Evolutionary conservation across 2,888 invertebrate species (phyloP), one percentile per base, ranked within the genome.

Genomic region (Argyresthia goedartella): DNA sequence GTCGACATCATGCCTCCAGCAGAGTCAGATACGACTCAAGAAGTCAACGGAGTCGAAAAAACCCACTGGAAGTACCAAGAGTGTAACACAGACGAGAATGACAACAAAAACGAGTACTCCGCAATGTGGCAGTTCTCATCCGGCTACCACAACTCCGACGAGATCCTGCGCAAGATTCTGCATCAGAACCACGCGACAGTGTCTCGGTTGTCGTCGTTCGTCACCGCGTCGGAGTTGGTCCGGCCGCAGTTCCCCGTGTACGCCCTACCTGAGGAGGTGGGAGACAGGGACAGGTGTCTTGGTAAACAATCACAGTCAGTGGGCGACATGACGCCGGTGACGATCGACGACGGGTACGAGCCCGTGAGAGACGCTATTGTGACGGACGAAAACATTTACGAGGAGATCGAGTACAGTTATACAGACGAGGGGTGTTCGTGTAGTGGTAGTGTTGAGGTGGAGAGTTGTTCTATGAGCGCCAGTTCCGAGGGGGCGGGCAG

Each of bases 21-120:
- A 4, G 25, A 15, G 36, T 8, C 35, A 14, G 14, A 14, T 13
- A 8, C 13, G 0, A 36, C 13, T 0, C 11, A 4, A 42, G n/a
- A 16, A 2, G 39, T 78, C 43, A 81, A 76, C 56, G 85, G 84
- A 56, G 82, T 84, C 0, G 81, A 71, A 52, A 86, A 82, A 66
- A 84, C 84, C 35, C 80, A 82, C 54, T 86, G 86, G 86, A 85
- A 84, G 53, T 86, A 86, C 66, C 79, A 82, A 59, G 85, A 81
- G 56, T 82, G 84, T 57, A 76, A 67, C 51, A 65, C 67, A 4
- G 79, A 77, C 49, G 67, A 68, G 9, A 76, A 73, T 13, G 57
- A 59, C 41, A 74, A 75, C 25, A 56, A 73, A 58, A 70, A 70
- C 25, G 58, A 76, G 33, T 87, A 87, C 66, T 77, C 81, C 4